Percentiles rank a stretch among this genome's conserved stretches.
phyloP scores from a whole-genome alignment of 2,797 vertebrate species.

The Hippocampus kuda region DNA sequence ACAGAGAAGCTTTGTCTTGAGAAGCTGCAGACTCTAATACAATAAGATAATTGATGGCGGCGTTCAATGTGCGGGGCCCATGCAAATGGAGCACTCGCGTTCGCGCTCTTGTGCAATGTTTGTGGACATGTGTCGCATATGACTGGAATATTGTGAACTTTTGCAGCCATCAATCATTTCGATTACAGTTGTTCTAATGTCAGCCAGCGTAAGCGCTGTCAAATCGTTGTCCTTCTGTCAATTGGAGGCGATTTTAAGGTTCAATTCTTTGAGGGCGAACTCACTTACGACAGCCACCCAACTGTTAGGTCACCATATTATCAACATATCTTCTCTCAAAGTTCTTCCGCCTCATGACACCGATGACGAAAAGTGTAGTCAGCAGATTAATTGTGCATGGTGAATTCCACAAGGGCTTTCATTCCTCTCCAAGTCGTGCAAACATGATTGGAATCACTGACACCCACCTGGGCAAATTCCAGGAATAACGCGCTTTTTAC shows the following conservation, averaged over 20 bases:
- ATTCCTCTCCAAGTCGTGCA: constrained; percentile 6
- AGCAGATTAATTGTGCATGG: neutral
- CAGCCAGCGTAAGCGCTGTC: neutral
- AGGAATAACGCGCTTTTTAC: neutral
- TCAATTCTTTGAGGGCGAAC: neutral
- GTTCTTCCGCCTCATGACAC: neutral
- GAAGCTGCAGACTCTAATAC: constrained; percentile 20
- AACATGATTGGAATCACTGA: constrained; percentile 8
- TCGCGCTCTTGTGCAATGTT: constrained; percentile 10
- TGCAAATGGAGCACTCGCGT: neutral
- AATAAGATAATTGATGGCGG: constrained; percentile 28
- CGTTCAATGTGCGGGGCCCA: neutral
- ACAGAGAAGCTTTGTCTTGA: constrained; percentile 37
- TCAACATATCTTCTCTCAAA: neutral
- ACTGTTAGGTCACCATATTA: neutral
- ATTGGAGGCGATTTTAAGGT: neutral
- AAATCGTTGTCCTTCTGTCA: neutral
- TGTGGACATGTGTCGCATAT: neutral
- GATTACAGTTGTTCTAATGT: neutral
- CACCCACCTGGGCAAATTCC: neutral
- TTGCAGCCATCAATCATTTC: neutral
- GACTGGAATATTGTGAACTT: neutral
- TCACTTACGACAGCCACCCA: neutral
- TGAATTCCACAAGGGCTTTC: constrained; percentile 14
- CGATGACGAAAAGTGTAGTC: neutral